phyloP scores from a whole-genome alignment of 1,140 invertebrate genomes.

The Papilio machaon region DNA sequence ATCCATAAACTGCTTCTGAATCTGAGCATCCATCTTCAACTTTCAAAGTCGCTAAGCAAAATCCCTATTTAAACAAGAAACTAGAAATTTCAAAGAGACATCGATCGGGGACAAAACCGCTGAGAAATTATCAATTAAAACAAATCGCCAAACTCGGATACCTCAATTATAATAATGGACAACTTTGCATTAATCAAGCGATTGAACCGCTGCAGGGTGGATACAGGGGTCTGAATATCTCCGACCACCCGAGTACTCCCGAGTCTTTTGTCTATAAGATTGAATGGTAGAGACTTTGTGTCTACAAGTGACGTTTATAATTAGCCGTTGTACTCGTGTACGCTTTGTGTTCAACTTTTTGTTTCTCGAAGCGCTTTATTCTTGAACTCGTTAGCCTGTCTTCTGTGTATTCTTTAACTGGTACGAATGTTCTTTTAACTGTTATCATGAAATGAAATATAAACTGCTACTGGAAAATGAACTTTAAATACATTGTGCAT shows the following conservation, averaged over 20 bases:
- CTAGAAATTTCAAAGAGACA: slow-evolving; percentile 43
- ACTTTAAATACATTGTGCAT: not conserved
- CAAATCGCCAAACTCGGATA: slow-evolving; percentile 57
- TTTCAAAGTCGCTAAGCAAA: slow-evolving; percentile 29
- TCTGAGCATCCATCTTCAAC: slow-evolving; percentile 18
- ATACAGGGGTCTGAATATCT: slow-evolving; percentile 37
- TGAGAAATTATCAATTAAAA: slow-evolving; percentile 55
- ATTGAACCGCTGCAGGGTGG: slow-evolving; percentile 50
- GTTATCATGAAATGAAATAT: not conserved
- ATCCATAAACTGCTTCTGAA: slow-evolving; percentile 24
- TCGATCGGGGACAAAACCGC: slow-evolving; percentile 44
- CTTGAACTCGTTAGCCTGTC: slow-evolving; percentile 30
- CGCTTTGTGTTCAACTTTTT: slow-evolving; percentile 23
- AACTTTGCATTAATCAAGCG: slow-evolving; percentile 71
- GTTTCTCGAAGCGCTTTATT: slow-evolving; percentile 33
- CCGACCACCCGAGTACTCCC: slow-evolving; percentile 30
- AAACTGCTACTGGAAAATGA: not conserved
- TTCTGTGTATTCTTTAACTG: not conserved
- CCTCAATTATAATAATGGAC: slow-evolving; percentile 71
- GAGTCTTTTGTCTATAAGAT: slow-evolving; percentile 25
- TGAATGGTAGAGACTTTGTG: slow-evolving; percentile 35
- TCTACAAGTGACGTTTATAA: slow-evolving; percentile 25
- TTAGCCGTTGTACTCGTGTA: slow-evolving; percentile 21
- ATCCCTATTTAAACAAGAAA: slow-evolving; percentile 34
- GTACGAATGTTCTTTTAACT: slow-evolving; percentile 23